Percentiles rank a stretch among this genome's conserved stretches.
phyloP scores from a whole-genome alignment of 2,888 invertebrate species.

The Plebejus anna region DNA sequence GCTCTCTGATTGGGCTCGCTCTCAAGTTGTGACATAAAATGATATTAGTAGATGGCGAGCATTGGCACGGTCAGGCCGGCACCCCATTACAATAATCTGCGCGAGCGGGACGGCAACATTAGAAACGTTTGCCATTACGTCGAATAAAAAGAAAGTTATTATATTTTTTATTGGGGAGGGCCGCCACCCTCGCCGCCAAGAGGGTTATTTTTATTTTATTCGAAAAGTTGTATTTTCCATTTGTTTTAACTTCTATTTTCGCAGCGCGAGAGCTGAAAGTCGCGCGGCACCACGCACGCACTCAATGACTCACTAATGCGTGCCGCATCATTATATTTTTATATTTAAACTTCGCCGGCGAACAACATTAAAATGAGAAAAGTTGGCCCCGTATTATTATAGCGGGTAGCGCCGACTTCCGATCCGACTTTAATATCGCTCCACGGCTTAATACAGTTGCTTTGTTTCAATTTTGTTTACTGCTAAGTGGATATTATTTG shows the following conservation, averaged over 20 bases:
- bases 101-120: slow-evolving; percentile 62
- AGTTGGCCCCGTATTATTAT: slow-evolving; percentile 65
- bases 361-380: slow-evolving; percentile 77
- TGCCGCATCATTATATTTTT: slow-evolving; percentile 76
- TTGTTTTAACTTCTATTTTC: slow-evolving; percentile 77
- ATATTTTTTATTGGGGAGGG: slow-evolving; percentile 79
- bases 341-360: slow-evolving; percentile 76
- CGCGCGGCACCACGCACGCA: slow-evolving; percentile 62
- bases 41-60: slow-evolving; percentile 21
- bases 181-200: slow-evolving; percentile 75
- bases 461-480: slow-evolving; percentile 48
- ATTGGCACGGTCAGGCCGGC: slow-evolving; percentile 42
- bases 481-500: slow-evolving; percentile 43
- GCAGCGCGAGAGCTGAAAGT: slow-evolving; percentile 69
- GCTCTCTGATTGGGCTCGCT: slow-evolving; percentile 19
- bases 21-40: slow-evolving; percentile 20
- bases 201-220: slow-evolving; percentile 80
- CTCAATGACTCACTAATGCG: slow-evolving; percentile 78
- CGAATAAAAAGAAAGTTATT: slow-evolving; percentile 80
- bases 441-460: slow-evolving; percentile 49
- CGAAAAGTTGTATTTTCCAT: slow-evolving; percentile 78
- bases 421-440: slow-evolving; percentile 50
- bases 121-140: slow-evolving; percentile 76
- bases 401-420: slow-evolving; percentile 46
- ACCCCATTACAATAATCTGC: slow-evolving; percentile 70